phyloP scores from a whole-genome alignment of 2,888 invertebrate species.

The Catocala nupta region DNA sequence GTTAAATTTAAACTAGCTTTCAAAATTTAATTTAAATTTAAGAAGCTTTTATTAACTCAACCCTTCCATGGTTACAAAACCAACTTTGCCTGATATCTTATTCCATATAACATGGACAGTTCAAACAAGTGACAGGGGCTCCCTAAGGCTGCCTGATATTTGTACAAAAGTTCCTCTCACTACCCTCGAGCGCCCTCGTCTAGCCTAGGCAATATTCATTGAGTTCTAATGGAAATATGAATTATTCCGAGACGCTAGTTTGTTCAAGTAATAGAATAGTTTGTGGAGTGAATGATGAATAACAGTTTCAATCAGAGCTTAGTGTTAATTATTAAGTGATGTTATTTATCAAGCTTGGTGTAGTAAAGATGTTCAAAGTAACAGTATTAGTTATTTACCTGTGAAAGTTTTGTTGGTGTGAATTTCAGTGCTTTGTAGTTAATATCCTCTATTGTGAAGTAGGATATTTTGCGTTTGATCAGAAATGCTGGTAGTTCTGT shows the following conservation, averaged over 20 bases:
- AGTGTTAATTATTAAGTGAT: background rate
- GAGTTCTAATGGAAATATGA: constrained; percentile 49
- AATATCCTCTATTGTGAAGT: too few species aligned
- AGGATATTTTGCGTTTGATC: too few species aligned
- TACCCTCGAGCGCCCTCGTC: constrained; percentile 25
- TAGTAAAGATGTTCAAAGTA: too few species aligned
- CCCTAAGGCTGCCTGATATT: constrained; percentile 28
- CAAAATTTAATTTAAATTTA: too few species aligned
- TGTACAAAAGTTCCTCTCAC: constrained; percentile 34
- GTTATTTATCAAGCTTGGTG: too few species aligned
- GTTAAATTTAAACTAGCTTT: too few species aligned
- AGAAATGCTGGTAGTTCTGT: too few species aligned
- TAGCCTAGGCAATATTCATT: constrained; percentile 44
- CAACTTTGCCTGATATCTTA: constrained; percentile 37
- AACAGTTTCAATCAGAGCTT: background rate
- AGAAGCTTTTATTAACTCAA: background rate
- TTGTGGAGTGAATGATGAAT: background rate
- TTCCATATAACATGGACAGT: constrained; percentile 17
- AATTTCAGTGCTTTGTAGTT: too few species aligned
- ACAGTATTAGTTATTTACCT: too few species aligned
- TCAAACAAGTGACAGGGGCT: constrained; percentile 14
- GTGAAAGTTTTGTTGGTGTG: too few species aligned
- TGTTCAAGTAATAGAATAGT: constrained; percentile 30
- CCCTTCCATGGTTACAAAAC: constrained; percentile 12
- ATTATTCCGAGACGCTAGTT: constrained; percentile 40